Evolutionary conservation across 2,888 invertebrate genomes (phyloP), one percentile per base, ranked within the genome.

Genomic region (Hermaeophaga mercurialis): DNA sequence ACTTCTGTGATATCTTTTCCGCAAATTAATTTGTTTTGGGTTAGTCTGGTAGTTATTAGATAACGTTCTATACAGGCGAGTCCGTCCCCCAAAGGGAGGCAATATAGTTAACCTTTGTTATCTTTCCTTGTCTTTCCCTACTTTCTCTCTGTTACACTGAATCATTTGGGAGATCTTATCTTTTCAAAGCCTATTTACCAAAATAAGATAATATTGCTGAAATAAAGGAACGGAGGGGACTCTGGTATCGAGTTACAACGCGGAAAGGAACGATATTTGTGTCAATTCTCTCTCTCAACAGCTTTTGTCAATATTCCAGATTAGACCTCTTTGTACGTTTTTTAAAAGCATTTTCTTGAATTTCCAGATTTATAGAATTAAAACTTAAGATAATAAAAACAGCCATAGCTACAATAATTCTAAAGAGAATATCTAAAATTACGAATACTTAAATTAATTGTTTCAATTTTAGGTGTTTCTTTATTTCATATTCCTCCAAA

Each of bases 91-190:
- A 45, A 53, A 54, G 60, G 63, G 61, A 64, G 59, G 62, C 65
- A 65, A 68, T 68, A 64, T 63, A 66, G 66, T 66, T 68, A 66
- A 64, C 57, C 59, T 54, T 56, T 63, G 65, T 62, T 65, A 66
- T 65, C 63, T 59, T 52, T 52, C 60, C 36, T 39, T 43, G 33
- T 49, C 48, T 45, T 24, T 34, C 48, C 28, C 36, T 33, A 34
- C 36, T 50, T 36, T 50, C 50, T 39, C 49, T 36, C 49, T 38
- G 48, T 46, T 49, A 17, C 18, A 45, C 54, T 58, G 49, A 49
- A 53, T 50, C 41, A 50, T 54, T 46, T 47, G 39, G 46, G 47
- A 55, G 44, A 43, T 39, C 33, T 57, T 60, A 60, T 56, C 56
- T 54, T 41, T 47, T 34, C 41, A 45, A 43, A 45, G 58, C 56